These are phyloP conservation scores for Ecdyonurus torrentis DNA, from an alignment of 2,888 invertebrate genomes.

Conservation along the genomic window DNA sequence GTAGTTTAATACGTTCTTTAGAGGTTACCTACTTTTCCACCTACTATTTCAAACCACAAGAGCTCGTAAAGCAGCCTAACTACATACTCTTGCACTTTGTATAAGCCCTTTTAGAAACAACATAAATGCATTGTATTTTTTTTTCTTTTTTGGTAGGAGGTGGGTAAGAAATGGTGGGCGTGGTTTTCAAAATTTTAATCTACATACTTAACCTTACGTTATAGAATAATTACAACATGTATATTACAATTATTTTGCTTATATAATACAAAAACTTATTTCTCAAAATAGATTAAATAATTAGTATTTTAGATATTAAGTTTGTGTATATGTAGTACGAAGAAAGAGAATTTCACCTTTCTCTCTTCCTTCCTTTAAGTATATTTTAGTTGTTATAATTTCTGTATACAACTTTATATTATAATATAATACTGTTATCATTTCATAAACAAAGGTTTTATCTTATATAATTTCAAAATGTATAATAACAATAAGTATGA, in stretches of 20 bases:
- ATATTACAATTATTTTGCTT: not conserved
- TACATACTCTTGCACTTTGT: not conserved
- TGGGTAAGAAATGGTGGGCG: not conserved
- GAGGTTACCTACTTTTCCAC: no score
- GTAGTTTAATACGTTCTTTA: no score
- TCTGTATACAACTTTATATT: no score
- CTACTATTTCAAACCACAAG: not conserved
- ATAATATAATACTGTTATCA: no score
- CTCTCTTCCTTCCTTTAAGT: no score
- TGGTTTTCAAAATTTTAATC: not conserved
- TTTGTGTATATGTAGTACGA: not conserved
- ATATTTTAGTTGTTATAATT: no score
- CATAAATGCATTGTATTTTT: not conserved
- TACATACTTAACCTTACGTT: not conserved
- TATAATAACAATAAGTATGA: no score
- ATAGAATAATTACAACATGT: not conserved
- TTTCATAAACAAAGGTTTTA: no score
- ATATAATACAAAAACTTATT: not conserved
- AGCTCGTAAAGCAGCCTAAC: not conserved
- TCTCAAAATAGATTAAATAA: not conserved
- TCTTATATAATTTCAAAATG: no score
- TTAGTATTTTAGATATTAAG: not conserved
- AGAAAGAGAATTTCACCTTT: no score
- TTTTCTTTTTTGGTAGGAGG: no score
- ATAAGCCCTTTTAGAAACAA: not conserved